phyloP scores from a whole-genome alignment of 2,888 invertebrate species.

The Drosophila niveifrons region DNA sequence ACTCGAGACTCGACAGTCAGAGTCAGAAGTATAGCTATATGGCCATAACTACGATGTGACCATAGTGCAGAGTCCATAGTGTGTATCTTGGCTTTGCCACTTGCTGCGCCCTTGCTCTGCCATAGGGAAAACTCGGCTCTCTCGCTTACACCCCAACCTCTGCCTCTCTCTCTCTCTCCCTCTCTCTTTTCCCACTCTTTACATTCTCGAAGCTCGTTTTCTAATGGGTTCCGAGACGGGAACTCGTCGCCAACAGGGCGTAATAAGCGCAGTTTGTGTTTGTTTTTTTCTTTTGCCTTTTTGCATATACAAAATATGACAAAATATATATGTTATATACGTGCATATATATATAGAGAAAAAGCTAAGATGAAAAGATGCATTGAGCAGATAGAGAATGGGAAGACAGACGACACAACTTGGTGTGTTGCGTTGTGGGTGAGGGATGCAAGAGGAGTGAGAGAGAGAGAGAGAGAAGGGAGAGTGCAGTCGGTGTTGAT shows the following conservation, averaged over 20 bases:
- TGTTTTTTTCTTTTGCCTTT: constrained; percentile 18
- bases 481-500: constrained; percentile 50
- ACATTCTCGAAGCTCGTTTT: constrained; percentile 56
- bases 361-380: constrained; percentile 24
- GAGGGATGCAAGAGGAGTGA: too few relatives aligned
- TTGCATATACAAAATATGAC: constrained; percentile 50
- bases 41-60: constrained; percentile 37
- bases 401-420: not conserved
- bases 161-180: not conserved
- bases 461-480: constrained; percentile 33
- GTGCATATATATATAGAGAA: constrained; percentile 14
- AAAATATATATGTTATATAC: constrained; percentile 33
- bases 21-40: constrained; percentile 36
- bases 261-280: constrained; percentile 78
- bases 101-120: constrained; percentile 1
- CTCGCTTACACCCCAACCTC: constrained; percentile 5
- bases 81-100: not conserved
- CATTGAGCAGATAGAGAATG: constrained; percentile 8
- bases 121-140: not conserved
- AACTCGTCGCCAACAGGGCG: constrained; percentile 41
- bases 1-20: constrained; percentile 2
- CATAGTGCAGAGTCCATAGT: constrained; percentile 38
- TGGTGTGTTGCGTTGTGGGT: not conserved
- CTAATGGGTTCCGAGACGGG: constrained; percentile 60
- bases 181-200: constrained; percentile 1